Conservation (phyloP, 2,113 vertebrate genomes). For the Anoura caudifer region DNA sequence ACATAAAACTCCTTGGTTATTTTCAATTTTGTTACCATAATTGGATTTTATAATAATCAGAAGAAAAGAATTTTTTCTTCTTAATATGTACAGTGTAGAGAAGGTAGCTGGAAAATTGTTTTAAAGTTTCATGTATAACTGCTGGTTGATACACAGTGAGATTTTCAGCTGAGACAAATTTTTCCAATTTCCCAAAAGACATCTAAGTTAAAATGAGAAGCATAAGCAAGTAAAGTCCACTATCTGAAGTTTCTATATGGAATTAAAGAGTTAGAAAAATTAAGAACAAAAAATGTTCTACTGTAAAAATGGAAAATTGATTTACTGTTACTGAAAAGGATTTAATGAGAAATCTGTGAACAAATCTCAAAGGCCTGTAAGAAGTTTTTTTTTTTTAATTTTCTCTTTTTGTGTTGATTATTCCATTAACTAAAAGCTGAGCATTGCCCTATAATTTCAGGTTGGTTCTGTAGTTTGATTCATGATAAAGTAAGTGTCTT, state of each 20-base stretch:
- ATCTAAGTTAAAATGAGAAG: not conserved
- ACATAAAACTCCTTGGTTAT: not conserved
- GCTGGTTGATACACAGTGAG: not conserved
- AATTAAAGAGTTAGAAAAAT: not conserved
- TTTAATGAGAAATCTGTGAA: not conserved
- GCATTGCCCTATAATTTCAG: not conserved
- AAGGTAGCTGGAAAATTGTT: not conserved
- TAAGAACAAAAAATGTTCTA: not conserved
- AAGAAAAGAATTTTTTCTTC: not conserved
- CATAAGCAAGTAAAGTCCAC: not conserved
- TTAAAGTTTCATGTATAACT: not conserved
- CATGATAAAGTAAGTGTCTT: not conserved
- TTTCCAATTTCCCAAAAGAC: not conserved
- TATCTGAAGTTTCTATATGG: not conserved
- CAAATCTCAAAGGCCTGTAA: not conserved
- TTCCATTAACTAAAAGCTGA: not conserved
- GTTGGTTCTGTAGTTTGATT: not conserved
- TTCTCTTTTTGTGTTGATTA: not conserved
- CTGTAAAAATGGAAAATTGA: not conserved
- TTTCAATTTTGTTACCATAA: conserved; percentile 30
- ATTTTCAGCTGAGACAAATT: not conserved
- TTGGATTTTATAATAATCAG: conserved; percentile 28
- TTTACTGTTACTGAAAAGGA: not conserved
- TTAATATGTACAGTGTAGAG: not conserved
- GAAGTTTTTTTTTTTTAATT: not conserved